Evolutionary conservation across 2,888 invertebrate species (phyloP).

Genomic region (Cyclophora albipunctata): DNA sequence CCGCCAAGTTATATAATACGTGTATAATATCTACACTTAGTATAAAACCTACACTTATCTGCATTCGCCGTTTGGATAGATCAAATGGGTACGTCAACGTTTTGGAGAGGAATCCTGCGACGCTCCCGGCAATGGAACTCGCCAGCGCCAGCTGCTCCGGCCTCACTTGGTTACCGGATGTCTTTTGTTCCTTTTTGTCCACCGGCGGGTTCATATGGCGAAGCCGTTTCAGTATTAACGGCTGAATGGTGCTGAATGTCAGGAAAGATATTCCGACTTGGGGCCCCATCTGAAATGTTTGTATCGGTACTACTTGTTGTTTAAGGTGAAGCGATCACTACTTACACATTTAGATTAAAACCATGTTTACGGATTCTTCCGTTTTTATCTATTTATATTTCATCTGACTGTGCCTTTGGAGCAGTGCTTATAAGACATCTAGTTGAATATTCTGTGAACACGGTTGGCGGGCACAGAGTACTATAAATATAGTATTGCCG

Average conservation of each 20-base stretch:
- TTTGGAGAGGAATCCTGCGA: conserved; percentile 86
- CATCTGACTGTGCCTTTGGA: too few species aligned
- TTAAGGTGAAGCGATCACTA: too few species aligned
- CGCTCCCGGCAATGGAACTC: conserved; percentile 75
- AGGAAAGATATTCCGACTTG: conserved; percentile 53
- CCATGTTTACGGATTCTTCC: too few species aligned
- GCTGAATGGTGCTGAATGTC: conserved; percentile 46
- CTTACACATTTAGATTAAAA: too few species aligned
- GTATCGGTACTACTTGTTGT: not conserved
- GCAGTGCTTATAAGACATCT: too few species aligned
- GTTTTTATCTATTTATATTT: too few species aligned
- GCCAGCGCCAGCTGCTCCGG: conserved; percentile 45
- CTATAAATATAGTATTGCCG: too few species aligned
- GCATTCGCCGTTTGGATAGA: conserved; percentile 87
- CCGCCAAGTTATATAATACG: too few species aligned
- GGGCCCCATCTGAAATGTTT: conserved; percentile 50
- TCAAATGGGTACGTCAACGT: conserved; percentile 90
- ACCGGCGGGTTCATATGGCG: not conserved
- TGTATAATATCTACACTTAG: too few species aligned
- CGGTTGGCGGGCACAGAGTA: too few species aligned
- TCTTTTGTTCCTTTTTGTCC: not conserved
- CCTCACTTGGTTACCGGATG: conserved; percentile 20
- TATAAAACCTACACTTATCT: conserved; percentile 78
- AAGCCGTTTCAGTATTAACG: conserved; percentile 23
- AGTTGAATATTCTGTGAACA: too few species aligned